Evolutionary conservation across 2,113 vertebrate species (phyloP).

Genomic region (Mola mola): DNA sequence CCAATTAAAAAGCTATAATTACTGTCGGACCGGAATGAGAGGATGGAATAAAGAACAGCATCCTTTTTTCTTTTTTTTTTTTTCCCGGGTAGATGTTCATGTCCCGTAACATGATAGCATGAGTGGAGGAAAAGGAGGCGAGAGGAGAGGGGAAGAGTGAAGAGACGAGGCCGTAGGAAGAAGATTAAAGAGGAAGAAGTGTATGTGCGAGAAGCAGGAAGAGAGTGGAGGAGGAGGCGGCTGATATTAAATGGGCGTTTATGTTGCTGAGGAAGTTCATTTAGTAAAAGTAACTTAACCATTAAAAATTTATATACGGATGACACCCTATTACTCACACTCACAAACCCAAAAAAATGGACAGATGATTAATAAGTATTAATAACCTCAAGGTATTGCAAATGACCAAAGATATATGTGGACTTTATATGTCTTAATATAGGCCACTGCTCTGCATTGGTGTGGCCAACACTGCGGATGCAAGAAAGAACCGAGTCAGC

Average conservation of each 20-base stretch:
- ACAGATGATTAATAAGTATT: conserved; percentile 19
- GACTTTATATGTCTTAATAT: neutral
- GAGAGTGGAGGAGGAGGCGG: neutral
- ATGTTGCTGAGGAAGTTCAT: conserved; percentile 37
- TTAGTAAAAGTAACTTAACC: conserved; percentile 27
- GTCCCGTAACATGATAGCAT: conserved; percentile 32
- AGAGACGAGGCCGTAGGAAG: no score
- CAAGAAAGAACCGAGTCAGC: no score
- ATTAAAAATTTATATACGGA: conserved; percentile 30
- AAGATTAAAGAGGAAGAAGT: neutral
- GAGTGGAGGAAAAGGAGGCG: neutral
- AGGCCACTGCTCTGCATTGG: no score
- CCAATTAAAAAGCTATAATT: conserved; percentile 72
- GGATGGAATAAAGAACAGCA: conserved; percentile 54
- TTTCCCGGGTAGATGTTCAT: conserved; percentile 35
- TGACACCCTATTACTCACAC: conserved; percentile 2
- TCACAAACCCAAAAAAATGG: neutral
- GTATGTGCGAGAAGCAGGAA: conserved; percentile 4
- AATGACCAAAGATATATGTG: no score
- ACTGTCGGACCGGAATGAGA: conserved; percentile 63
- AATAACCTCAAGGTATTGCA: neutral
- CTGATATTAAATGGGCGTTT: conserved; percentile 36
- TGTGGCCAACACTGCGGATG: no score
- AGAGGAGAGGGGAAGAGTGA: neutral
- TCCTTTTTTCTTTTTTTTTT: conserved; percentile 60